Percentiles rank a stretch among this genome's conserved stretches.
phyloP scores from a whole-genome alignment of 1,140 invertebrate genomes.

The Gryon sp. region DNA sequence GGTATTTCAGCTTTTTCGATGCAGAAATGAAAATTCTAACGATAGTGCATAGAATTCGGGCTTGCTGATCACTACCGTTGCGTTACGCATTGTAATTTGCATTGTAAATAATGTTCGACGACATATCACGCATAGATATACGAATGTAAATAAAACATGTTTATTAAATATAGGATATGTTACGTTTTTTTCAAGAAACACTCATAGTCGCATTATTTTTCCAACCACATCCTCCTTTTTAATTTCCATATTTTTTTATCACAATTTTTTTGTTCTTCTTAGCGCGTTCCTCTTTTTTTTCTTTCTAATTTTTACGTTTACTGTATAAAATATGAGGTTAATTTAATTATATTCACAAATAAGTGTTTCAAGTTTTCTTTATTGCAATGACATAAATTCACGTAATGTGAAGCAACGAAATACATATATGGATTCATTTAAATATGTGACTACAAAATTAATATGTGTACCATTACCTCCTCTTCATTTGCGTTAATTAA shows the following conservation, averaged over 20 bases:
- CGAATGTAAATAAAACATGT: slow-evolving; percentile 71
- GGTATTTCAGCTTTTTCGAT: slow-evolving; percentile 1
- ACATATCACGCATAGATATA: slow-evolving; percentile 50
- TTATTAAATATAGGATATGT: slow-evolving; percentile 75
- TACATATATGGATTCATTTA: background rate
- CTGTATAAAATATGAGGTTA: slow-evolving; percentile 12
- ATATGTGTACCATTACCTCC: slow-evolving; percentile 18
- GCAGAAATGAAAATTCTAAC: slow-evolving; percentile 43
- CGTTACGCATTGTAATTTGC: slow-evolving; percentile 71
- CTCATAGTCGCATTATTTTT: too few relatives aligned
- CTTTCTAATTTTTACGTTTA: background rate
- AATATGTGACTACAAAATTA: too few relatives aligned
- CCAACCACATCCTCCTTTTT: too few relatives aligned
- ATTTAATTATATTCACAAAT: slow-evolving; percentile 9
- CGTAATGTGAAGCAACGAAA: background rate
- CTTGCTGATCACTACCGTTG: slow-evolving; percentile 70
- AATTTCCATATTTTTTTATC: too few relatives aligned
- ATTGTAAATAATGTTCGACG: slow-evolving; percentile 71
- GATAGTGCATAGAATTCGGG: slow-evolving; percentile 64
- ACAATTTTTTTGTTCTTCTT: too few relatives aligned
- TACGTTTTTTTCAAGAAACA: background rate
- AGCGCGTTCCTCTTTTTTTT: too few relatives aligned
- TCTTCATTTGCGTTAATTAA: slow-evolving; percentile 33
- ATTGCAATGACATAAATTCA: slow-evolving; percentile 21
- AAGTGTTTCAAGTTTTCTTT: slow-evolving; percentile 7